Evolutionary conservation across 2,888 invertebrate genomes (phyloP).

Genomic region (Stenichneumon culpator): DNA sequence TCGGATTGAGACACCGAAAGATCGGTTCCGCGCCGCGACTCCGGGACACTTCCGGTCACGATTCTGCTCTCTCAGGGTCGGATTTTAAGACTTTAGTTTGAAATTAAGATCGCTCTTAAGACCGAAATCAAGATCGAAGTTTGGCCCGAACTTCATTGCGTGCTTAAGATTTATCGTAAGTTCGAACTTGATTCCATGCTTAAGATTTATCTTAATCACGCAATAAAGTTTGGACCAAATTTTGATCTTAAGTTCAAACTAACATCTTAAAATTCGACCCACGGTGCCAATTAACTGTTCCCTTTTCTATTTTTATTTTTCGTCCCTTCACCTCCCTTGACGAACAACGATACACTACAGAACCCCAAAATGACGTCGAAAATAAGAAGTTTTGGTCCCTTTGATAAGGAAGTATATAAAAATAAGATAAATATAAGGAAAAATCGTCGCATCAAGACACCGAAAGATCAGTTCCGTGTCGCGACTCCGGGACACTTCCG

Average conservation of each 20-base stretch:
- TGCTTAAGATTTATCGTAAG: too few relatives aligned
- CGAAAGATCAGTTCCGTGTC: conserved; percentile 44
- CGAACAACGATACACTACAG: conserved; percentile 9
- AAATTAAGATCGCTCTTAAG: too few relatives aligned
- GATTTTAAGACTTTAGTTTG: too few relatives aligned
- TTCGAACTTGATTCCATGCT: too few relatives aligned
- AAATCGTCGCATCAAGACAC: not conserved
- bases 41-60: conserved; percentile 48
- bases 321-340: not conserved
- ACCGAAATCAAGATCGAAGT: too few relatives aligned
- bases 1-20: conserved; percentile 12
- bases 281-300: conserved; percentile 22
- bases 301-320: not conserved
- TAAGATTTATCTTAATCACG: too few relatives aligned
- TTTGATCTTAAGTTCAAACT: too few relatives aligned
- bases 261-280: not conserved
- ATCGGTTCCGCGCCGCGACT: conserved; percentile 40
- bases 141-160: too few relatives aligned
- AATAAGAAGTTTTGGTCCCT: conserved; percentile 35
- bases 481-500: conserved; percentile 40
- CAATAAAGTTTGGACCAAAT: too few relatives aligned
- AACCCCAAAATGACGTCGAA: conserved; percentile 18
- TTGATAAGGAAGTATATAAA: too few relatives aligned
- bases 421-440: too few relatives aligned
- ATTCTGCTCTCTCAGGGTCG: conserved; percentile 4